A percentile compares a stretch with the other conserved stretches of the same genome.
phyloP scores from a whole-genome alignment of 2,888 invertebrate genomes.

The Barypeithes pellucidus region DNA sequence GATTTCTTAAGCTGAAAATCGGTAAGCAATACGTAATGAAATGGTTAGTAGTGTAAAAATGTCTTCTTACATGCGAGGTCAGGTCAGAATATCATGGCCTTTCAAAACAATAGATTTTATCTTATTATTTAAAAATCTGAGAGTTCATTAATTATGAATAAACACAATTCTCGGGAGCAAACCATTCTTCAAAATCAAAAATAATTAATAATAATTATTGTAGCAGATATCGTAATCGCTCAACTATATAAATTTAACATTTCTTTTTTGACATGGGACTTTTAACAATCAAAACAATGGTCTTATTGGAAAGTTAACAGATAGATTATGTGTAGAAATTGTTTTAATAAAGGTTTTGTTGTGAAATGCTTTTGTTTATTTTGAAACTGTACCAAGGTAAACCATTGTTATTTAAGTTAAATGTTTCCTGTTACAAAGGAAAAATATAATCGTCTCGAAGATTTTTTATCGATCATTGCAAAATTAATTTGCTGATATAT shows the following conservation, averaged over 20 bases:
- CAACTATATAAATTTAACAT: slow-evolving; percentile 1
- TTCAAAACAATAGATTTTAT: background rate
- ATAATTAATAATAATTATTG: slow-evolving; percentile 6
- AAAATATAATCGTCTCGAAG: background rate
- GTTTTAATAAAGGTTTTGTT: slow-evolving; percentile 9
- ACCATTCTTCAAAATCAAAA: background rate
- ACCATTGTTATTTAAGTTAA: slow-evolving; percentile 5
- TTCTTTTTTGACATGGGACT: slow-evolving; percentile 7
- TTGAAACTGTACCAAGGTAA: slow-evolving; percentile 2
- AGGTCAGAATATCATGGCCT: no score
- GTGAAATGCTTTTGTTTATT: background rate
- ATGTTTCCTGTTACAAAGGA: slow-evolving; percentile 4
- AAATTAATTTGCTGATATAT: no score
- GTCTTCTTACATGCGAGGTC: no score
- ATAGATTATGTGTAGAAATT: background rate
- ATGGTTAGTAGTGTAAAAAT: no score
- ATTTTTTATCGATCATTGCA: background rate
- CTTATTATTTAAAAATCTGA: background rate
- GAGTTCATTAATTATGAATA: background rate
- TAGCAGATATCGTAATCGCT: slow-evolving; percentile 5
- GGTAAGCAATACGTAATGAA: no score
- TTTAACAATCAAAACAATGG: slow-evolving; percentile 3
- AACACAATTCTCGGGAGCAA: background rate
- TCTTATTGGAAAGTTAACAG: background rate
- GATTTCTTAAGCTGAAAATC: no score